Evolutionary conservation across 2,113 vertebrate species (phyloP).

Genomic region (Ovis canadensis): DNA sequence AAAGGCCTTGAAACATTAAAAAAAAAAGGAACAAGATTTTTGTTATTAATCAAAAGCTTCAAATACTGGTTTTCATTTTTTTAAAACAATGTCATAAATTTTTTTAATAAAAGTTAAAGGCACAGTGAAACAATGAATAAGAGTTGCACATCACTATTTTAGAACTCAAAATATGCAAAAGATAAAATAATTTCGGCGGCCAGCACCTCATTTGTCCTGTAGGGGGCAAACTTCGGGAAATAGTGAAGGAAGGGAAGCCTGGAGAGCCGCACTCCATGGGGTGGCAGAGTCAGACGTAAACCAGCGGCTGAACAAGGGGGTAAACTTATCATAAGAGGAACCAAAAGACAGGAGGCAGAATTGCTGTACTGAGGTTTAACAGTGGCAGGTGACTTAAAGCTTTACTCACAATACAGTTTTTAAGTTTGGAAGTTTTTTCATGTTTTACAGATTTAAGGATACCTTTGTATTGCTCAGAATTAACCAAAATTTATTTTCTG

Average conservation of each 20-base stretch:
- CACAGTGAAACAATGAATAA: slow-evolving; percentile 36
- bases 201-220: slow-evolving; percentile 48
- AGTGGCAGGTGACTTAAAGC: background rate
- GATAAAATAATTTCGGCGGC: background rate
- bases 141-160: background rate
- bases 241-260: background rate
- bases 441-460: background rate
- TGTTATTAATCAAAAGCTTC: slow-evolving; percentile 1
- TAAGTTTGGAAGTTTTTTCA: background rate
- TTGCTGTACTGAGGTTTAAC: background rate
- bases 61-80: background rate
- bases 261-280: background rate
- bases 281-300: background rate
- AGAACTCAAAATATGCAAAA: slow-evolving; percentile 29
- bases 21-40: background rate
- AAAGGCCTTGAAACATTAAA: background rate
- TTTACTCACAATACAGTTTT: background rate
- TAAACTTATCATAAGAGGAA: background rate
- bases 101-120: slow-evolving; percentile 39
- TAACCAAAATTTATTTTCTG: background rate
- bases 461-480: background rate
- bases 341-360: background rate
- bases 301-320: background rate
- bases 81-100: background rate
- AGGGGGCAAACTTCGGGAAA: background rate